Evolutionary conservation across 1,140 invertebrate genomes (phyloP), one percentile per base, ranked within the genome.

Genomic region (Rhagoletis pomonella): DNA sequence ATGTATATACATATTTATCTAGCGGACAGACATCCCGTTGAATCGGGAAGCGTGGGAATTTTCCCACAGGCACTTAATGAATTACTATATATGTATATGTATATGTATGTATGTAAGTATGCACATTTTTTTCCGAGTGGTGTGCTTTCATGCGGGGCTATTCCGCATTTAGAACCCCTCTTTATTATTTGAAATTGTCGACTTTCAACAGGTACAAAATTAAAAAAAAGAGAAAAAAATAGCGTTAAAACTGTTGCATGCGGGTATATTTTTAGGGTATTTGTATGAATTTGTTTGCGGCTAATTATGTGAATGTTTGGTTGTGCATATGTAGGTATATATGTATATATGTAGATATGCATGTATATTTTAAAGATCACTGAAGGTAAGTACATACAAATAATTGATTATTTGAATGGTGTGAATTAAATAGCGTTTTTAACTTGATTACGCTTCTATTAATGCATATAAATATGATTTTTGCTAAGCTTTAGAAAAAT

Each of bases 21-120:
- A 81, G 14, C n/a, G n/a, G 73, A 81, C 47, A 55, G 73, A 50
- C 73, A 81, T 64, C 42, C 60, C 60, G 60, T 60, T 64, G 60
- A 60, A 60, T 86, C 58, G 81, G 29, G 59, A 60, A 87, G 87
- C 88, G 85, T 88, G 89, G 60, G 89, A 89, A 89, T 62, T 60
- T 89, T 89, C 89, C 47, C 89, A 89, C 87, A 88, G 14, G 29
- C 85, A 86, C 85, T 86, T 86, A 64, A 62, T 86, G 85, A 86
- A 81, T 81, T 81, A 81, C 73, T 81, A 17, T 6, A 12, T n/a
- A 81, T n/a, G 5, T 12, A 73, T n/a, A 62, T 62, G 4, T 14
- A 4, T 62, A 62, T 14, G 17, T 62, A 62, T 14, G 17, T 62
- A 62, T 14, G 60, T 62, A 62, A 7, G 17, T 62, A 62, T 14